These are phyloP conservation scores for Solea solea DNA, from an alignment of 2,113 vertebrate genomes.

Conservation along the genomic window DNA sequence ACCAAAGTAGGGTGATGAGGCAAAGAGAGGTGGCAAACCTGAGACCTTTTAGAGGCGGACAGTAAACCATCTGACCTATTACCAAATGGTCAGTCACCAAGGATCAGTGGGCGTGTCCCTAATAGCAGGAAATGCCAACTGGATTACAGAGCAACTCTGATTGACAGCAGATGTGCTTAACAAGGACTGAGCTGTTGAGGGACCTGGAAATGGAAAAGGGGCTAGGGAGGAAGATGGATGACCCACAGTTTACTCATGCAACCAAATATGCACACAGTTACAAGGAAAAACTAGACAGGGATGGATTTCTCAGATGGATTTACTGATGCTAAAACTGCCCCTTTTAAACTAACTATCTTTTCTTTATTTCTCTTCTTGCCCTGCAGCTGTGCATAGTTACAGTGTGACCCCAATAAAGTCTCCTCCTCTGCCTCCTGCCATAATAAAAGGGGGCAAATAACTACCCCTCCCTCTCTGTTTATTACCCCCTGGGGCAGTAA, in stretches of 20 bases:
- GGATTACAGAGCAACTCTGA: constrained; percentile 75
- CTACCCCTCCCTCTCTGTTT: constrained; percentile 79
- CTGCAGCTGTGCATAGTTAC: constrained; percentile 83
- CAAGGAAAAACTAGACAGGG: constrained; percentile 25
- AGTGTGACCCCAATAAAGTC: constrained; percentile 84
- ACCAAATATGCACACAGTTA: constrained; percentile 10
- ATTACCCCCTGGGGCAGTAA: constrained; percentile 84
- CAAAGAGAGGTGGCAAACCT: constrained; percentile 16
- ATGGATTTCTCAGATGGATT: constrained; percentile 62
- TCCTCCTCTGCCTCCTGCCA: constrained; percentile 73
- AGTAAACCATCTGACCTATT: constrained; percentile 31
- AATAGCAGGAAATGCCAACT: constrained; percentile 78
- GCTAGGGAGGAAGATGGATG: constrained; percentile 44
- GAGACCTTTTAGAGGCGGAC: neutral
- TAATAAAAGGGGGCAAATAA: constrained; percentile 81
- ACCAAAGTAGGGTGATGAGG: constrained; percentile 22
- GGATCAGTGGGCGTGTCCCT: constrained; percentile 51
- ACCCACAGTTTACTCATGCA: constrained; percentile 16
- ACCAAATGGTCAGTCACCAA: constrained; percentile 42
- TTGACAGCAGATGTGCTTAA: constrained; percentile 84
- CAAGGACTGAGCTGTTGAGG: constrained; percentile 57
- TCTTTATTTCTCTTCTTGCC: constrained; percentile 58
- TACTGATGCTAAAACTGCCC: constrained; percentile 43
- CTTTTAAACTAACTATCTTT: constrained; percentile 41
- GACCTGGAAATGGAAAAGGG: constrained; percentile 56